Base-by-base conservation (phyloP, 1,140 invertebrate species). In the Archivesica marissinica region DNA sequence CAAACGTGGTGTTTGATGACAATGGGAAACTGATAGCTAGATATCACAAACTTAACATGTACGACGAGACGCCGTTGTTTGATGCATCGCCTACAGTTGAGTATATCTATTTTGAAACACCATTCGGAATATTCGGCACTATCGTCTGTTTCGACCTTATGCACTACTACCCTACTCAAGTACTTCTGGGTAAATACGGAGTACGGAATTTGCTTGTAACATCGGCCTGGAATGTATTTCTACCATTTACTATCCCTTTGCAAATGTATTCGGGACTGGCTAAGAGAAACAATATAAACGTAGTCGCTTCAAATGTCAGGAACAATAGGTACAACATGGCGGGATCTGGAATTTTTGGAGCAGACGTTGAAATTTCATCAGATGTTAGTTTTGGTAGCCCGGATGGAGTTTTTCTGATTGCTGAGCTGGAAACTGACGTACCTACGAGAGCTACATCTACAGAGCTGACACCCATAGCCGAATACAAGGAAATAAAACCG, bases 101-200 rank as follows among this genome's bases (percentile, higher is more conserved):
- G 38, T 70, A 83, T 30, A 80, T 86, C 1, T 76, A 83, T n/a
- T 93, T 93, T 76, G 87, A 90, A 23, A 97, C 97, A 0, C 96
- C 97, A 92, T 98, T 98, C 89, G 96, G 96, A 7, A 96, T 94
- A 20, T 98, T 98, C 90, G 97, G 97, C 2, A 93, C 96, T 0
- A 94, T 97, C 15, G 96, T 95, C 75, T 97, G 96, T 87, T 97
- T 97, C 87, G 97, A 98, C 89, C 94, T 97, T n/a, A 86, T 97
- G 0, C 96, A 96, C 89, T 87, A 95, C 56, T 89, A 94, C 3
- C 97, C 97, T 0, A 93, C 95, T 0, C 87, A 95, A 28, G 89
- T 93, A 35, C 77, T 93, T 20, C 89, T 96, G 1, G 88, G 94
- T 39, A 92, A 95, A 54, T 86, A 93, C 15, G 92, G 94, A 0